phyloP scores from a whole-genome alignment of 2,797 vertebrate species.

The Antrozous pallidus region DNA sequence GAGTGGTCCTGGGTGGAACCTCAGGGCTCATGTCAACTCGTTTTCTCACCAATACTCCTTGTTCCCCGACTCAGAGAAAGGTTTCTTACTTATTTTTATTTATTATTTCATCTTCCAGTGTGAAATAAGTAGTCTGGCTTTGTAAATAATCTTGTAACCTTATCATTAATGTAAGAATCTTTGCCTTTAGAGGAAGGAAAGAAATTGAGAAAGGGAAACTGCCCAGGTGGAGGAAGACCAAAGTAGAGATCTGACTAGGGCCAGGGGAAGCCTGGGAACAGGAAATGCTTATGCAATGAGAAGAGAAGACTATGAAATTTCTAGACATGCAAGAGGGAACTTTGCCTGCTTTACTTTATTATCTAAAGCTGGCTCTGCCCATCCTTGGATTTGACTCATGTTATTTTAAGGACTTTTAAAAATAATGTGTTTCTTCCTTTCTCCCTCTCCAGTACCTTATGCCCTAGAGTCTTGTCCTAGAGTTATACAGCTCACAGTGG shows the following conservation, averaged over 20 bases:
- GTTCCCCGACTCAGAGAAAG: background rate
- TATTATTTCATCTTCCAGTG: slow-evolving; percentile 1
- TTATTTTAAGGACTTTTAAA: background rate
- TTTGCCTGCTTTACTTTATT: background rate
- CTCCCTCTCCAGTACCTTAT: background rate
- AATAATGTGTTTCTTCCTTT: background rate
- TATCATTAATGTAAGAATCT: background rate
- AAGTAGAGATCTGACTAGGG: background rate
- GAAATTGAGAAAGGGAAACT: slow-evolving; percentile 29
- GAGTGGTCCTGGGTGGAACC: background rate
- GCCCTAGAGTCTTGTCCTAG: background rate
- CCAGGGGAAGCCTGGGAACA: background rate
- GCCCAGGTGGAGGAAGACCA: background rate
- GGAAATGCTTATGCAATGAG: background rate
- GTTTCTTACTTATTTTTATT: slow-evolving; percentile 2
- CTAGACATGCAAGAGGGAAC: background rate
- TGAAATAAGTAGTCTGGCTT: slow-evolving; percentile 1
- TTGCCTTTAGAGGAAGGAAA: slow-evolving; percentile 42
- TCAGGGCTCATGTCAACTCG: background rate
- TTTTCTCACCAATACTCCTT: background rate
- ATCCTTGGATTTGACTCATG: background rate
- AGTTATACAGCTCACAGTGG: background rate
- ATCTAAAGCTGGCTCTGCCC: background rate
- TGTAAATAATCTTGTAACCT: background rate
- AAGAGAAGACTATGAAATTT: background rate